Evolutionary conservation across 2,113 vertebrate species (phyloP), one percentile per base, ranked within the genome.

Genomic region (Empidonax traillii): DNA sequence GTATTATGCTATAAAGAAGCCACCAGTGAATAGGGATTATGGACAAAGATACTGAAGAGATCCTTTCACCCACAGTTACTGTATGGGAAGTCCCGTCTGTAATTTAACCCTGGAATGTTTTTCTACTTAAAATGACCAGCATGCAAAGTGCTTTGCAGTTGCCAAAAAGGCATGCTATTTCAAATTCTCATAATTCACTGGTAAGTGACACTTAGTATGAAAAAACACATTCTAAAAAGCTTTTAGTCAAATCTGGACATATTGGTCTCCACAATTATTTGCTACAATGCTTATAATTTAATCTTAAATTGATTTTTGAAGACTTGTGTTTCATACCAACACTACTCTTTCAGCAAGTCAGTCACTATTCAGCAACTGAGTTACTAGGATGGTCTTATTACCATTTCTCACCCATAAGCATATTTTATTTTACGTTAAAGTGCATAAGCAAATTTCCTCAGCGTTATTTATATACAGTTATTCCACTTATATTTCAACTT

Each of bases 51-150:
- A 55, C 47, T 3, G 5, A 71, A 56, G 33, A 72, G 47, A 55
- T 8, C 27, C 41, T n/a, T 91, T 93, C 39, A 52, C 11, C 41
- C 66, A 76, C 43, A 89, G 52, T 52, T 85, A 74, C 39, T 85
- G n/a, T 43, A 79, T 46, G 63, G 51, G 49, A 91, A 94, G 17
- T 81, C 69, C 80, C 30, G 6, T 61, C 92, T 84, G 37, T 84
- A 96, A 87, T 71, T 93, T 82, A 92, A 96, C 71, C 82, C 17
- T 90, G 93, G 95, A 97, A 97, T 97, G 93, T 92, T 84, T 88
- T 73, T 85, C 80, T 66, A 22, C 24, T 90, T 80, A 87, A 95
- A 95, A 94, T 86, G 47, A 86, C 76, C 55, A 95, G 31, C 61
- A 72, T 31, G 47, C 65, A 82, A 95, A 96, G 63, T 69, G 37